These are phyloP conservation scores for Felis catus DNA, from an alignment of 2,113 vertebrate genomes.

Conservation along the genomic window F.catus_Fca126_mat1.0 CM031417.1:46681001-46681500, in stretches of 20 bases:
- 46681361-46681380: constrained; percentile 78
- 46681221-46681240: not conserved
- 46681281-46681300: constrained; percentile 59
- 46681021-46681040: not conserved
- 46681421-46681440: constrained; percentile 80
- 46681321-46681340: constrained; percentile 75
- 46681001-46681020: constrained; percentile 52
- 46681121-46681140: constrained; percentile 36
- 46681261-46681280: constrained; percentile 65
- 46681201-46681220: constrained; percentile 36
- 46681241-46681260: constrained; percentile 27
- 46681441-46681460: constrained; percentile 79
- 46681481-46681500: not conserved
- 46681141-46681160: constrained; percentile 17
- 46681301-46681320: constrained; percentile 75
- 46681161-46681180: constrained; percentile 31
- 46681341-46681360: constrained; percentile 74
- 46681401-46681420: constrained; percentile 69
- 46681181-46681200: not conserved
- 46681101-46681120: constrained; percentile 40
- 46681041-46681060: constrained; percentile 1
- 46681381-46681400: constrained; percentile 82
- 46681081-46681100: constrained; percentile 46
- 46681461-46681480: constrained; percentile 61
- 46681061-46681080: constrained; percentile 29